Conservation (phyloP, 2,113 vertebrate species). For the Physeter macrocephalus region DNA sequence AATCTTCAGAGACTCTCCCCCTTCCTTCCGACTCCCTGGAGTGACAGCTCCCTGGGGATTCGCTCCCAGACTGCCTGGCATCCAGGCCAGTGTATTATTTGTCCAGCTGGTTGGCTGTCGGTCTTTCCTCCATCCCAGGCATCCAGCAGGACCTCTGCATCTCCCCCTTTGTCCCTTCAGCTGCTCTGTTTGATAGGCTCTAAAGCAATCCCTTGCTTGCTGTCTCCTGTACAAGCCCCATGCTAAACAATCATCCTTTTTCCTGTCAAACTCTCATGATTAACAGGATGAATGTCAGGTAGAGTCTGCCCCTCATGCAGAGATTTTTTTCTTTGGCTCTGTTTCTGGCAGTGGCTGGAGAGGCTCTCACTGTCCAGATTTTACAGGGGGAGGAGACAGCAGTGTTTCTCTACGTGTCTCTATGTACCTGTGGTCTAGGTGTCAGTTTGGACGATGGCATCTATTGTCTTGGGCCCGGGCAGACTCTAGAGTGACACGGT, state of each 20-base stretch:
- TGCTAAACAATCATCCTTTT: neutral
- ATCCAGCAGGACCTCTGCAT: too few species aligned
- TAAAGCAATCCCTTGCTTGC: neutral
- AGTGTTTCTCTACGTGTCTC: neutral
- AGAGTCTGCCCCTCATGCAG: neutral
- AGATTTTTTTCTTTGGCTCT: neutral
- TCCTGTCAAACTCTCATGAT: neutral
- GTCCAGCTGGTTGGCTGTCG: neutral
- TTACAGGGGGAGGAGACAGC: neutral
- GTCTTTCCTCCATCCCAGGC: neutral
- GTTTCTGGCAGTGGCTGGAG: neutral
- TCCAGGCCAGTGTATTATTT: accelerated
- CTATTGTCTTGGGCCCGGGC: neutral
- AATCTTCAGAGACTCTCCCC: neutral
- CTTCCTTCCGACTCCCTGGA: neutral
- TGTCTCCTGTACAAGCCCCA: too few species aligned
- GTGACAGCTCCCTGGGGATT: too few species aligned
- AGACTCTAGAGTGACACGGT: neutral
- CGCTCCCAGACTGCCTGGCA: accelerated
- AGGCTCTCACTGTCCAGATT: neutral
- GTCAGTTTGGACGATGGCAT: neutral
- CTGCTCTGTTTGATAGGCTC: neutral
- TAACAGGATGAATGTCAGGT: too few species aligned
- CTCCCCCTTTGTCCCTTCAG: neutral
- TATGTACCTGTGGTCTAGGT: neutral